phyloP scores from a whole-genome alignment of 1,140 invertebrate genomes.

The Nephotettix cincticeps region DNA sequence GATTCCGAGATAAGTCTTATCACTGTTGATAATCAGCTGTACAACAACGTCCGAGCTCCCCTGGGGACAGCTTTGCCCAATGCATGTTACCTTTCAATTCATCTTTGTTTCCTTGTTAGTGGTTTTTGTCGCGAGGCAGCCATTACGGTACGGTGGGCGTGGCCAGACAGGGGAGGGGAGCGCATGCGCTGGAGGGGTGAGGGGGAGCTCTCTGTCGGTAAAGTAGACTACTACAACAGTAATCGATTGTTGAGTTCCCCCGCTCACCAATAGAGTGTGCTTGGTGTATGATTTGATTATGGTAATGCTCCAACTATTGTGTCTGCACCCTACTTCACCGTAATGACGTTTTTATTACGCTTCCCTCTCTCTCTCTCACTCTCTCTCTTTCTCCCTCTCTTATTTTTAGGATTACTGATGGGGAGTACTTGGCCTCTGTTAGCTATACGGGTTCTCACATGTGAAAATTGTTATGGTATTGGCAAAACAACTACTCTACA shows the following conservation, averaged over 20 bases:
- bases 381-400: too few relatives aligned
- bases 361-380: too few relatives aligned
- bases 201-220: conserved; percentile 12
- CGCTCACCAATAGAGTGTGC: conserved; percentile 20
- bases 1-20: neutral
- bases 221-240: neutral
- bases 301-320: conserved; percentile 15
- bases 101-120: conserved; percentile 23
- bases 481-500: too few relatives aligned
- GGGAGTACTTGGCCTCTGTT: too few relatives aligned
- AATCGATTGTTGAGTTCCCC: neutral
- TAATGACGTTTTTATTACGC: conserved; percentile 18
- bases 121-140: conserved; percentile 6
- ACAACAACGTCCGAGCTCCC: neutral
- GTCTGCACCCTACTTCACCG: neutral
- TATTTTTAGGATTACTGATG: too few relatives aligned
- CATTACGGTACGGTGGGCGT: conserved; percentile 1
- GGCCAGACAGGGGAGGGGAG: neutral
- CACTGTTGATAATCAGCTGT: neutral
- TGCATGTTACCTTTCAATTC: conserved; percentile 22
- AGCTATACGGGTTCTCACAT: too few relatives aligned
- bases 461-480: too few relatives aligned
- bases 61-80: neutral
- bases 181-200: conserved; percentile 5
- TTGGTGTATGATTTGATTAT: conserved; percentile 23